A percentile compares a stretch with the other conserved stretches of the same genome.
phyloP scores from a whole-genome alignment of 2,113 vertebrate genomes.

The Cynopterus brachyotis region DNA sequence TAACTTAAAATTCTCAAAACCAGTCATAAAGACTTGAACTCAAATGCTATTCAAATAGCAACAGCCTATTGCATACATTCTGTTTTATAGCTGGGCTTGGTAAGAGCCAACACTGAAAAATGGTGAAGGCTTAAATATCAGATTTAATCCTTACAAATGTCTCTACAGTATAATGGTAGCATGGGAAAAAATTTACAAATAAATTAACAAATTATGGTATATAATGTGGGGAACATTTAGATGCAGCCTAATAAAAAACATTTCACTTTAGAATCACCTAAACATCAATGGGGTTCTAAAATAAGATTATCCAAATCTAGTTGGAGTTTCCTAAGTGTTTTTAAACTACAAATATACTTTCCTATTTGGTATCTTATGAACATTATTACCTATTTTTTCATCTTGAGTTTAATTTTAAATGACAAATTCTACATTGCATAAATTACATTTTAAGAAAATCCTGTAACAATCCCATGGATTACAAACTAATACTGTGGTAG shows the following conservation, averaged over 20 bases:
- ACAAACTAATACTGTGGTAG: not conserved
- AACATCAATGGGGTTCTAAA: constrained; percentile 6
- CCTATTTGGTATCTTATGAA: not conserved
- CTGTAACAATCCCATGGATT: not conserved
- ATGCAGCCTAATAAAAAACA: not conserved
- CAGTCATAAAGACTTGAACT: not conserved
- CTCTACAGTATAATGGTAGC: not conserved
- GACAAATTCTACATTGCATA: not conserved
- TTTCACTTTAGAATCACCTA: constrained; percentile 2
- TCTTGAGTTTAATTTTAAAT: constrained; percentile 40
- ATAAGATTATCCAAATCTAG: not conserved
- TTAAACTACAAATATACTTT: constrained; percentile 1
- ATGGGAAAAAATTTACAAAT: not conserved
- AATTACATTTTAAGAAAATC: not conserved
- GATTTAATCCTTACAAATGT: constrained; percentile 32
- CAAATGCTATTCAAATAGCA: not conserved
- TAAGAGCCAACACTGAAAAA: constrained; percentile 7
- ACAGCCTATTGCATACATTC: not conserved
- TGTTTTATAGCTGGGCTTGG: not conserved
- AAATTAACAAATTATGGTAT: not conserved
- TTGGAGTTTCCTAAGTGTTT: constrained; percentile 21
- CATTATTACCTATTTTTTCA: not conserved
- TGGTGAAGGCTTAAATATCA: constrained; percentile 36
- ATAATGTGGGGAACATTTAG: not conserved
- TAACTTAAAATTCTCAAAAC: not conserved